Conservation (phyloP, 1,140 invertebrate genomes). For the Brachionus asplanchnoidis region DNA sequence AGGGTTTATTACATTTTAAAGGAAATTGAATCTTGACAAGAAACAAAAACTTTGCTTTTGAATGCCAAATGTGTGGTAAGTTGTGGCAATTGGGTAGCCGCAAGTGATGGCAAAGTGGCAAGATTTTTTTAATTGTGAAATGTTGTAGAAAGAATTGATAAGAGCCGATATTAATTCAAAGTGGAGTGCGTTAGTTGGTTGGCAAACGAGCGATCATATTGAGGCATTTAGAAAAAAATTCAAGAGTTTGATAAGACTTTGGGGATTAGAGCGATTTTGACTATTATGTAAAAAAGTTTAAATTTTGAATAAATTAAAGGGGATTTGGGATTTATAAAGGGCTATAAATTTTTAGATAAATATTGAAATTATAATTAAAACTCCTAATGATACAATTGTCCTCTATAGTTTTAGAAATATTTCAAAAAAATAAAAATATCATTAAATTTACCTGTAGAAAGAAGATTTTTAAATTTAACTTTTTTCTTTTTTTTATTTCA, state of each 20-base stretch:
- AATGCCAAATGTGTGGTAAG: not conserved
- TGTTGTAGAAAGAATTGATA: not conserved
- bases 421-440: constrained; percentile 19
- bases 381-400: constrained; percentile 35
- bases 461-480: constrained; percentile 27
- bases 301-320: constrained; percentile 31
- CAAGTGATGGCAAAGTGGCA: not conserved
- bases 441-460: constrained; percentile 20
- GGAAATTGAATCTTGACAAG: not conserved
- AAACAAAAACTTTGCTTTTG: not conserved
- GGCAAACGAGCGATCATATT: not conserved
- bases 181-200: not conserved
- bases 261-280: constrained; percentile 10
- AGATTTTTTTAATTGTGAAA: not conserved
- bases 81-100: not conserved
- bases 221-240: not conserved
- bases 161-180: not conserved
- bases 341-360: constrained; percentile 22
- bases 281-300: constrained; percentile 31
- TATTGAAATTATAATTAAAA: constrained; percentile 38
- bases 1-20: not conserved
- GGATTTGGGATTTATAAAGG: constrained; percentile 21
- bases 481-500: not conserved
- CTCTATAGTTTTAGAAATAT: constrained; percentile 14
- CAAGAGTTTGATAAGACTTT: constrained; percentile 11